A percentile compares a stretch with the other conserved stretches of the same genome.
phyloP scores from a whole-genome alignment of 2,797 vertebrate genomes.

The Discoglossus pictus region DNA sequence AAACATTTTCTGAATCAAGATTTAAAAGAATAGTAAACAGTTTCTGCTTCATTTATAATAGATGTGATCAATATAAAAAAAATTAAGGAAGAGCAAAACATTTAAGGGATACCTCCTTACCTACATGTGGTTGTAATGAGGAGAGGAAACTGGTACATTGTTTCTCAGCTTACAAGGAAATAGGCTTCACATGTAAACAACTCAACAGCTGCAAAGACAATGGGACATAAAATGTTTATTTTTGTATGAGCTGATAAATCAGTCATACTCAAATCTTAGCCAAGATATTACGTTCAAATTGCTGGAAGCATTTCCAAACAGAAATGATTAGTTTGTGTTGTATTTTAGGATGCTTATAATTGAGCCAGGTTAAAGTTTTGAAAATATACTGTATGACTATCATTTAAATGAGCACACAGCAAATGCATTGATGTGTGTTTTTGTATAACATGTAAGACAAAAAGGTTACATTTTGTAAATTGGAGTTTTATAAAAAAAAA shows the following conservation, averaged over 20 bases:
- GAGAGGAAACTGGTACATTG: constrained; percentile 9
- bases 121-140: constrained; percentile 13
- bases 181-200: constrained; percentile 34
- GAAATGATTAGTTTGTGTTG: constrained; percentile 9
- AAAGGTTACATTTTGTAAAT: no score
- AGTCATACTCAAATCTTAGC: constrained; percentile 12
- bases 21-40: no score
- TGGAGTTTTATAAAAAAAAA: no score
- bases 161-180: constrained; percentile 32
- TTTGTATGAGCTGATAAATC: constrained; percentile 32
- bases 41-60: no score
- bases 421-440: no score
- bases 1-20: no score
- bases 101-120: constrained; percentile 4
- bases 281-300: constrained; percentile 27
- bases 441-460: no score
- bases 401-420: no score
- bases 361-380: background rate
- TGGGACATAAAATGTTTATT: constrained; percentile 45
- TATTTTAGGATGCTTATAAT: background rate
- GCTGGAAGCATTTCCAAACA: constrained; percentile 28
- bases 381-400: no score
- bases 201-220: constrained; percentile 41
- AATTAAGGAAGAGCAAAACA: no score
- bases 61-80: no score